These are phyloP conservation scores for Ophonus ardosiacus DNA, from an alignment of 2,888 invertebrate species.

Conservation along the genomic window DNA sequence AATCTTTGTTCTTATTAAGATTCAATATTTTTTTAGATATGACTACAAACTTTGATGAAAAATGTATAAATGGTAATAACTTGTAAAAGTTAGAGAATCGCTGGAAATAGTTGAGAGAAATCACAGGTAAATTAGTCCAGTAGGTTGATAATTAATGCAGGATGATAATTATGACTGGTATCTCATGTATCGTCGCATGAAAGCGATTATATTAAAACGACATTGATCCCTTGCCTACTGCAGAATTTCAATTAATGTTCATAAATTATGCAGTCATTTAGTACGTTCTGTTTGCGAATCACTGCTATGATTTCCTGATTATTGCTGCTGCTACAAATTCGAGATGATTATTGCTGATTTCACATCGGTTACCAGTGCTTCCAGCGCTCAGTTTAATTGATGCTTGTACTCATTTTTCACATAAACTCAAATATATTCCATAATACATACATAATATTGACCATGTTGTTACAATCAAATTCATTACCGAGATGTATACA, in stretches of 20 bases:
- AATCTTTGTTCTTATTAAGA: too few relatives aligned
- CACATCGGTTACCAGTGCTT: background rate
- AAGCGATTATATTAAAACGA: slow-evolving; percentile 48
- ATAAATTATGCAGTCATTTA: slow-evolving; percentile 57
- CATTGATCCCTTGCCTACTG: slow-evolving; percentile 20
- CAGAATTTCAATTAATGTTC: slow-evolving; percentile 57
- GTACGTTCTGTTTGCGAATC: slow-evolving; percentile 4
- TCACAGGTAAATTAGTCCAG: slow-evolving; percentile 8
- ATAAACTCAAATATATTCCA: background rate
- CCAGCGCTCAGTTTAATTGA: background rate
- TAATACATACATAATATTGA: too few relatives aligned
- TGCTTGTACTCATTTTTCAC: background rate
- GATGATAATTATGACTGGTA: slow-evolving; percentile 23
- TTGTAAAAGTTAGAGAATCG: background rate
- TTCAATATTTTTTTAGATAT: too few relatives aligned
- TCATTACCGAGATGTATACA: too few relatives aligned
- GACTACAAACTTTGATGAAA: too few relatives aligned
- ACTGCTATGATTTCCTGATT: slow-evolving; percentile 13
- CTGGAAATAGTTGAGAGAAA: background rate
- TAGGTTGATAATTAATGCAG: slow-evolving; percentile 22
- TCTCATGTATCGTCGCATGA: background rate
- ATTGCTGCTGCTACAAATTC: background rate
- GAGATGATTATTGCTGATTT: background rate
- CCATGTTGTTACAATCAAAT: too few relatives aligned
- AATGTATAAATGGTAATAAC: background rate